Evolutionary conservation across 1,140 invertebrate species (phyloP).

Genomic region (Venustaconcha ellipsiformis): DNA sequence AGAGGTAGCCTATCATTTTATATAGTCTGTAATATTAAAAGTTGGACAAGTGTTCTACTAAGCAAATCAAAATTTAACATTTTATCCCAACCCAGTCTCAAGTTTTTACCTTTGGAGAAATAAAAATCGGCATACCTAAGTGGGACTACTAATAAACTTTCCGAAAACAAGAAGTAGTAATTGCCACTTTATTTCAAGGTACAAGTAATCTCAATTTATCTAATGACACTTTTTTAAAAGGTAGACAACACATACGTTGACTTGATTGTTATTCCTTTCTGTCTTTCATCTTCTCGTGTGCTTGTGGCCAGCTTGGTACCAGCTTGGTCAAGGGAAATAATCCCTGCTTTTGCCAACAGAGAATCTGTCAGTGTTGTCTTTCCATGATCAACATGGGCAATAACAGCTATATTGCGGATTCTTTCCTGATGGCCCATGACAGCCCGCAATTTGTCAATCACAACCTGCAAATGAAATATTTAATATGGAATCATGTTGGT

Average conservation of each 20-base stretch:
- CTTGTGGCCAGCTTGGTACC: constrained; percentile 99
- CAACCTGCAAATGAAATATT: constrained; percentile 38
- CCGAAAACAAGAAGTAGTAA: no score
- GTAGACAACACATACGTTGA: constrained; percentile 81
- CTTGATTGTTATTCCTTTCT: constrained; percentile 99
- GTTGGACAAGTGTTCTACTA: no score
- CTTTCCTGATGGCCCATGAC: constrained; percentile 42
- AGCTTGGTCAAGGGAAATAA: constrained; percentile 97
- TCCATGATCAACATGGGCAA: constrained; percentile 99
- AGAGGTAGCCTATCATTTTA: no score
- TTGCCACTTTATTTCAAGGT: no score
- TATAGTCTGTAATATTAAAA: no score
- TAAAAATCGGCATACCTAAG: no score
- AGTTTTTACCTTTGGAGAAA: no score
- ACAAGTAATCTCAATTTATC: no score
- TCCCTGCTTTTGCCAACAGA: constrained; percentile 98
- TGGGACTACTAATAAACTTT: no score
- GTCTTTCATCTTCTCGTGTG: constrained; percentile 98
- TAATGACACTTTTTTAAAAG: no score
- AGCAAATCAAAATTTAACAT: no score
- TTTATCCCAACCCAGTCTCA: no score
- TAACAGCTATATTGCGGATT: constrained; percentile 99
- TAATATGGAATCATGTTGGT: neutral
- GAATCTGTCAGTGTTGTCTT: constrained; percentile 99
- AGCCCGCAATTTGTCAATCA: constrained; percentile 44